Evolutionary conservation across 2,888 invertebrate genomes (phyloP).

Genomic region (Strigamia crassipes): DNA sequence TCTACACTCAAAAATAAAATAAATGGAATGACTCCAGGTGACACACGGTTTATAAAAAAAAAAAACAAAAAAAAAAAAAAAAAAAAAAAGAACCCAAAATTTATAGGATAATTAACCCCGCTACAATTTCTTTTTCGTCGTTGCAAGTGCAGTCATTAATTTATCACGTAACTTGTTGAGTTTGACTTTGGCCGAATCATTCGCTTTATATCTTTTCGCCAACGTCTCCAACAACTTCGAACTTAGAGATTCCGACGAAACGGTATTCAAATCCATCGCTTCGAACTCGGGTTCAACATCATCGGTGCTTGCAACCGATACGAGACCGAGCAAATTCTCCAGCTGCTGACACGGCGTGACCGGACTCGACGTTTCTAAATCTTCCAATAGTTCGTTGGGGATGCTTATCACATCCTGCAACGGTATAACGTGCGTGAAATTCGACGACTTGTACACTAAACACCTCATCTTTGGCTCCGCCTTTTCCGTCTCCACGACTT

Average conservation of each 20-base stretch:
- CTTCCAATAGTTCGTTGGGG: not conserved
- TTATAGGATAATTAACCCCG: not conserved
- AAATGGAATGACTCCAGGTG: not conserved
- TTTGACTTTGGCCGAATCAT: not conserved
- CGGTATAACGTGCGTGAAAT: conserved; percentile 13
- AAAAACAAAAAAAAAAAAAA: not conserved
- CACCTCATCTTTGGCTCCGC: not conserved
- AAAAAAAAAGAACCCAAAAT: not conserved
- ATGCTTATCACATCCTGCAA: conserved; percentile 11
- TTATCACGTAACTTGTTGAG: conserved; percentile 15
- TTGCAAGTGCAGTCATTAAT: conserved; percentile 18
- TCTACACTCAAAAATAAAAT: too few relatives aligned
- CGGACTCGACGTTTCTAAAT: not conserved
- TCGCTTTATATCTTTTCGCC: not conserved
- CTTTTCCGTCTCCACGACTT: not conserved
- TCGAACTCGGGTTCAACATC: not conserved
- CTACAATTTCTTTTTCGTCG: not conserved
- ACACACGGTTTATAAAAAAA: not conserved
- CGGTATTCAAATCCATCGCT: not conserved
- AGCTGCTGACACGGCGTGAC: not conserved
- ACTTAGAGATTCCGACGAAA: not conserved
- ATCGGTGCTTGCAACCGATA: not conserved
- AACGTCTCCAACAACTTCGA: not conserved
- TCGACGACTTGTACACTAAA: conserved; percentile 15
- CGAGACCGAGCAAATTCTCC: not conserved